phyloP scores from a whole-genome alignment of 2,113 vertebrate species.

The Nanorana parkeri region DNA sequence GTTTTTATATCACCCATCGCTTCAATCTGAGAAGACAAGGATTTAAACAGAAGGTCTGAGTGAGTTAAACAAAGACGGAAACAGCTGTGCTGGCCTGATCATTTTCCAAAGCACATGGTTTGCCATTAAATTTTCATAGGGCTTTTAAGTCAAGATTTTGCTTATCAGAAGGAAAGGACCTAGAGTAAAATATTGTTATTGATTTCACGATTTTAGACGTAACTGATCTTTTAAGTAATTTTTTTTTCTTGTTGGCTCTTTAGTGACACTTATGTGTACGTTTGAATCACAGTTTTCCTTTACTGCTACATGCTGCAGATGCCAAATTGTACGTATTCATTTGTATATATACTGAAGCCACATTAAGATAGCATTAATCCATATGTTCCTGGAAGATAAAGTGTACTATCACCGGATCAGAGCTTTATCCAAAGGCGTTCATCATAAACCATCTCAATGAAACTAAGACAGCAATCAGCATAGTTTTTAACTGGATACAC shows the following conservation, averaged over 20 bases:
- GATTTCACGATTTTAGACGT: conserved; percentile 94
- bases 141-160: conserved; percentile 90
- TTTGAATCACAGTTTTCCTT: conserved; percentile 39
- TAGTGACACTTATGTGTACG: conserved; percentile 71
- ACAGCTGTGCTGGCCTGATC: conserved; percentile 95
- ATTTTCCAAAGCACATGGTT: conserved; percentile 87
- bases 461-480: too few species aligned
- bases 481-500: too few species aligned
- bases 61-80: conserved; percentile 86
- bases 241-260: conserved; percentile 73
- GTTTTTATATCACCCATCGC: conserved; percentile 69
- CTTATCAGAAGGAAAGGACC: conserved; percentile 84
- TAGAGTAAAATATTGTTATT: conserved; percentile 98
- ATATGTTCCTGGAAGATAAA: neutral
- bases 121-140: conserved; percentile 96
- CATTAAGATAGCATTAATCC: neutral
- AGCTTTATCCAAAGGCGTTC: too few species aligned
- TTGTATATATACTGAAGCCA: neutral
- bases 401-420: too few species aligned
- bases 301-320: conserved; percentile 23
- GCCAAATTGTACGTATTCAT: conserved; percentile 12
- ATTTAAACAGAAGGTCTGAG: conserved; percentile 84
- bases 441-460: too few species aligned
- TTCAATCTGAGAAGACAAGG: conserved; percentile 76
- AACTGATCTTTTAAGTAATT: conserved; percentile 93